Evolutionary conservation across 2,113 vertebrate species (phyloP).

Genomic region (Triplophysa dalaica): DNA sequence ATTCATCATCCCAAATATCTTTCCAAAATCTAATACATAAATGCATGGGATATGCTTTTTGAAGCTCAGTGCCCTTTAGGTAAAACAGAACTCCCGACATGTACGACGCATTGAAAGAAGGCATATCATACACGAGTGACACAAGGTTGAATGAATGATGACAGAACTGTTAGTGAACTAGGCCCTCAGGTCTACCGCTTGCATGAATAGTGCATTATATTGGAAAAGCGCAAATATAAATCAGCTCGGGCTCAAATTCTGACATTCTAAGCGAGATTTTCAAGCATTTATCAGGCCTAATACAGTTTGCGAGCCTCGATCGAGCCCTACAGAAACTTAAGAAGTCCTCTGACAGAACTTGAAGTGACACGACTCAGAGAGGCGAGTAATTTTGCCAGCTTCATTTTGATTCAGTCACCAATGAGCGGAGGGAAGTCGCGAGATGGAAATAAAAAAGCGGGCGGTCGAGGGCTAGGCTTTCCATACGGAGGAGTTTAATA

Average conservation of each 20-base stretch:
- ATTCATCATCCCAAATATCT: no score
- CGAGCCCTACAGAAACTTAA: neutral
- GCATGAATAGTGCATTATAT: neutral
- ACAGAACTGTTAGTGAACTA: neutral
- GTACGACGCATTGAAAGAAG: no score
- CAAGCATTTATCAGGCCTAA: constrained; percentile 10
- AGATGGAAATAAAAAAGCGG: neutral
- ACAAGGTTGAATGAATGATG: neutral
- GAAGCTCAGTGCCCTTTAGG: no score
- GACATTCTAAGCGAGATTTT: neutral
- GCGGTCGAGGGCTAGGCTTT: constrained; percentile 2
- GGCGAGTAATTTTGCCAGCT: constrained; percentile 25
- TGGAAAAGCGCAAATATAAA: neutral
- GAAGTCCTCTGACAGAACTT: neutral
- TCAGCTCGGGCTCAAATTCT: neutral
- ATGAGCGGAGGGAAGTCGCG: neutral
- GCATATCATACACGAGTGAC: neutral
- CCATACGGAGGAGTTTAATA: constrained; percentile 36
- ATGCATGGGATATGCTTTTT: no score
- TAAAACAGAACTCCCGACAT: no score
- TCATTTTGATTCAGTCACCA: constrained; percentile 30
- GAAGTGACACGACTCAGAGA: neutral
- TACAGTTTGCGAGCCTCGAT: constrained; percentile 4
- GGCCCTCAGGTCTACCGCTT: neutral
- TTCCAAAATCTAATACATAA: no score